Base-by-base conservation (phyloP, 2,888 invertebrate genomes). In the Phortica magna region DNA sequence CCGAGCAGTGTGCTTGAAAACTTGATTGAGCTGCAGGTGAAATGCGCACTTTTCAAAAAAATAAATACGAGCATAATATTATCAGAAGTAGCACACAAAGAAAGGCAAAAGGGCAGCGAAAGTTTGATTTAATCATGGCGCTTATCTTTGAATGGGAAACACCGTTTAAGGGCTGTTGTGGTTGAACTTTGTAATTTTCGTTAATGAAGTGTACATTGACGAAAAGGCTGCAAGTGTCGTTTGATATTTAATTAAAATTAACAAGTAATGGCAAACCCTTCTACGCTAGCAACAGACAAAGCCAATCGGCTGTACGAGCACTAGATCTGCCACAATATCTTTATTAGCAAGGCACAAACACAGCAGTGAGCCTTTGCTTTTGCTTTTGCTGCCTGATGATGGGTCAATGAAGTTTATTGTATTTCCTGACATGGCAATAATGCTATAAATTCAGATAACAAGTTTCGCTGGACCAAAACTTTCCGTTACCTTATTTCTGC, bases 211-310 rank as follows among this genome's bases (percentile, higher is more conserved):
- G 5, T 61, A 55, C 55, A 6, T 10, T 22, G 48, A 1, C 7
- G 71, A 70, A 71, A 71, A 31, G 59, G 73, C 55, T 77, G 67
- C 41, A 42, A 57, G 31, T 73, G 53, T 81, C 65, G 53, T 79
- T 80, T 78, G 82, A 82, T 78, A 82, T 82, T 82, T 81, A 55
- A 82, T 82, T 79, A 79, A 77, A 73, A 76, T 55, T 42, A 55
- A 43, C 19, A 7, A 59, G 7, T 7, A n/a, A 59, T 9, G 19
- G 59, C 9, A n/a, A 59, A 59, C 19, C 59, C 7, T 12, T 59
- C 19, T 1, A 59, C 59, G 39, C n/a, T 48, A 12, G 12, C 12
- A 53, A 53, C 53, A 14, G 17, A 9, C 10, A 65, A 64, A 41
- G 39, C 17, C 41, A n/a, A 65, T 31, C 65, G 42, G 65, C 65